phyloP scores from a whole-genome alignment of 2,888 invertebrate genomes.

The Panopea generosa region DNA sequence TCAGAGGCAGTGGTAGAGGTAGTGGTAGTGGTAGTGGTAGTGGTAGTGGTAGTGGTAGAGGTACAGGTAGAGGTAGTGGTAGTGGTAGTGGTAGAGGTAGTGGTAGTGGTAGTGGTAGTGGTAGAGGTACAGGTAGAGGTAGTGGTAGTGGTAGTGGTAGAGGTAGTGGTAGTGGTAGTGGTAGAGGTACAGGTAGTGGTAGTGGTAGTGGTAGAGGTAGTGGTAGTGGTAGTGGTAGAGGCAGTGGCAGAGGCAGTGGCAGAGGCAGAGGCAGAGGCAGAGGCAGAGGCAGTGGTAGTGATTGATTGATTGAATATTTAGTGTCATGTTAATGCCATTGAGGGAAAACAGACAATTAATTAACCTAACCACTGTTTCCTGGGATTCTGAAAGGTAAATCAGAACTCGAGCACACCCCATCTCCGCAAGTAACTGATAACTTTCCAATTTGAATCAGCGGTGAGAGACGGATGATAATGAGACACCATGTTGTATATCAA shows the following conservation, averaged over 20 bases:
- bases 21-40: slow-evolving; percentile 7
- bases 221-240: slow-evolving; percentile 6
- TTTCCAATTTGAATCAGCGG: no score
- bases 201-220: slow-evolving; percentile 10
- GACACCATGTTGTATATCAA: no score
- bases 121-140: slow-evolving; percentile 3
- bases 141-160: slow-evolving; percentile 18
- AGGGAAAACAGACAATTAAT: no score
- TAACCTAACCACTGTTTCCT: no score
- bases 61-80: slow-evolving; percentile 1
- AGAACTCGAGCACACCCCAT: no score
- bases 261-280: background rate
- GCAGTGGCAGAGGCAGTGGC: background rate
- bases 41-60: slow-evolving; percentile 10
- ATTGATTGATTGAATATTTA: no score
- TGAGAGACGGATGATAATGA: no score
- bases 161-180: slow-evolving; percentile 6
- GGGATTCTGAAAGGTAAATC: no score
- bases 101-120: slow-evolving; percentile 11
- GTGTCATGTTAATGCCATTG: no score
- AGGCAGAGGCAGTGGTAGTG: background rate
- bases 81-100: slow-evolving; percentile 6
- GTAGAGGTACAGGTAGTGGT: slow-evolving; percentile 7
- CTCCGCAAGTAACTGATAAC: no score
- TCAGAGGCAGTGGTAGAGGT: background rate